Percentiles rank a stretch among this genome's conserved stretches.
phyloP scores from a whole-genome alignment of 2,797 vertebrate species.

The Arvicola amphibius region DNA sequence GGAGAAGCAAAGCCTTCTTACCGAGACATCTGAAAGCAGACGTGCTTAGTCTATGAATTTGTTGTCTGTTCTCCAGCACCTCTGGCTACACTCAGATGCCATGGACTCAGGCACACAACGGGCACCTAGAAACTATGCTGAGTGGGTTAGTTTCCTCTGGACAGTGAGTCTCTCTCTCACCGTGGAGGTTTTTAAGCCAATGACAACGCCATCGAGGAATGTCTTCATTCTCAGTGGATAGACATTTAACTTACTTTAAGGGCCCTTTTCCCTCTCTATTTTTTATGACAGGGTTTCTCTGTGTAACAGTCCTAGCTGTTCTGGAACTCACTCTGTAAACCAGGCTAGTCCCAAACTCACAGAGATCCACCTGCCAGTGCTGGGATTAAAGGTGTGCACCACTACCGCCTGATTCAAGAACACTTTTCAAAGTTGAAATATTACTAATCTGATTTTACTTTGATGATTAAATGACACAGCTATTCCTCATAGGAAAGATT shows the following conservation, averaged over 20 bases:
- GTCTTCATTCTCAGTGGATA: not conserved
- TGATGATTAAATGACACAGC: not conserved
- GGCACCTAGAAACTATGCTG: not conserved
- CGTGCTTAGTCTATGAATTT: not conserved
- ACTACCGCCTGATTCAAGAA: not conserved
- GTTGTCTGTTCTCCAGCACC: not conserved
- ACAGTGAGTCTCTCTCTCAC: not conserved
- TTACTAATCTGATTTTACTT: slow-evolving; percentile 10
- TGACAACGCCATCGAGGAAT: not conserved
- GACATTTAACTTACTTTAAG: not conserved
- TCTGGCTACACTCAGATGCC: not conserved
- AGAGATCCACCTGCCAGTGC: not conserved
- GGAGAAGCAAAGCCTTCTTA: not conserved
- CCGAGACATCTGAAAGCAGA: not conserved
- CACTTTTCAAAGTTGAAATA: not conserved
- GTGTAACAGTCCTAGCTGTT: not conserved
- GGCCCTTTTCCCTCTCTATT: not conserved
- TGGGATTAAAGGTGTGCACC: not conserved
- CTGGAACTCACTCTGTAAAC: not conserved
- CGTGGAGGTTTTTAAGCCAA: not conserved
- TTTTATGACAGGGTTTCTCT: not conserved
- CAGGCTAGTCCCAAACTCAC: not conserved
- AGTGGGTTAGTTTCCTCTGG: not conserved
- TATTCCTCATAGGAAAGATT: not conserved
- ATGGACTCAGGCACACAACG: not conserved